Evolutionary conservation across 2,797 vertebrate species (phyloP), one percentile per base, ranked within the genome.

Genomic region (Malurus leucopterus): DNA sequence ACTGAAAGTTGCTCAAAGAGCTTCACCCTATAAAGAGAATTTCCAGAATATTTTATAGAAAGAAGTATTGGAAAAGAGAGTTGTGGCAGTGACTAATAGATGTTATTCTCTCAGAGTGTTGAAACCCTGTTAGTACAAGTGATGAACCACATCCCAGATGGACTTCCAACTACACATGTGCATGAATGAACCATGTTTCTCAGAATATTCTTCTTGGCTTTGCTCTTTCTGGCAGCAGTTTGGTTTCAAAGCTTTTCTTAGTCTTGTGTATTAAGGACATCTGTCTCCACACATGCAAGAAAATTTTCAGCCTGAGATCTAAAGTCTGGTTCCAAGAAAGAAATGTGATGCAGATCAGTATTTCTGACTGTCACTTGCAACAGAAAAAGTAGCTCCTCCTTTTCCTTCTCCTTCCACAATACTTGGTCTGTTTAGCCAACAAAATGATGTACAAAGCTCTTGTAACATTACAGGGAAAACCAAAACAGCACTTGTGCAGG

Each of bases 101-200:
- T 49, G 15, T 22, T 54, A 20, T 32, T 53, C 41, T 76, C 58
- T 64, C 18, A 40, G 26, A 68, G 5, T 15, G 23, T 6, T 90
- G 55, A 91, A 90, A 65, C 20, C 9, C 4, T 15, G 47, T 43
- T 38, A 26, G 29, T 11, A 3, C 0, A 0, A 40, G 15, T 38
- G 27, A 36, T 30, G 13, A 29, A 74, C 20, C 15, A 41, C 9
- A 13, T 57, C 47, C 34, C 43, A 68, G 23, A 3, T 2, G 10
- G 62, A 70, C 23, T 74, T 84, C 61, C 30, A 64, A 8, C 18
- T 73, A 38, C 24, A 72, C 8, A 2, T 4, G 12, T 34, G 9
- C 1, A 1, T 27, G 23, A 26, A 53, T n/a, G 34, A 84, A 71
- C 21, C 18, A 12, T 13, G 1, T 67, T 71, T 70, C 50, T 82